phyloP scores from a whole-genome alignment of 1,140 invertebrate species.

The Drosophila sucinea region DNA sequence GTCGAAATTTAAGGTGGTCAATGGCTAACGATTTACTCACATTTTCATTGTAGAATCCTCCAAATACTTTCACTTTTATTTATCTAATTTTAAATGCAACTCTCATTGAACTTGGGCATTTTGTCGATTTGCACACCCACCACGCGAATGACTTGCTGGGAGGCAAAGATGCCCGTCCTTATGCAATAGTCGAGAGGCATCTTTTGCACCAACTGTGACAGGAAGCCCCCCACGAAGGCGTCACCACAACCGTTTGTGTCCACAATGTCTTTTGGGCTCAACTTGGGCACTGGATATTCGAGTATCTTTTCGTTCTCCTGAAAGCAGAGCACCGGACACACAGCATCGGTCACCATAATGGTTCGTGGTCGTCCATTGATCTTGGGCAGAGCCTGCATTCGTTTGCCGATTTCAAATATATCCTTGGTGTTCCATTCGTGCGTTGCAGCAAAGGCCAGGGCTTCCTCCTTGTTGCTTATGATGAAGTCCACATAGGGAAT shows the following conservation, averaged over 20 bases:
- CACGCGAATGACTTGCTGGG: conserved; percentile 43
- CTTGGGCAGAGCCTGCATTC: conserved; percentile 49
- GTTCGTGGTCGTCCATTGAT: conserved; percentile 31
- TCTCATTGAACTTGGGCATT: conserved; percentile 54
- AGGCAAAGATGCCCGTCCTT: conserved; percentile 60
- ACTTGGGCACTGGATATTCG: conserved; percentile 85
- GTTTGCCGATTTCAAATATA: conserved; percentile 53
- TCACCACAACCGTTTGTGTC: conserved; percentile 99
- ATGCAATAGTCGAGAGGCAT: conserved; percentile 84
- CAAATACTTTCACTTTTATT: background rate
- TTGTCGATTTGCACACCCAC: conserved; percentile 54
- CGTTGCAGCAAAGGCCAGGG: conserved; percentile 33
- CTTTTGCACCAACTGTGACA: conserved; percentile 92
- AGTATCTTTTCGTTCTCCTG: conserved; percentile 51
- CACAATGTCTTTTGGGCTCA: conserved; percentile 90
- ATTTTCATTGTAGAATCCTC: no score
- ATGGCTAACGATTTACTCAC: no score
- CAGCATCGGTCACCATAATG: conserved; percentile 45
- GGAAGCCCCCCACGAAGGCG: conserved; percentile 98
- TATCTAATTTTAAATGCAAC: conserved; percentile 42
- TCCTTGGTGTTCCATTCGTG: conserved; percentile 52
- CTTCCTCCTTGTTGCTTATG: conserved; percentile 62
- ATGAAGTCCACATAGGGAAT: conserved; percentile 51
- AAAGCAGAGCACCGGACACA: conserved; percentile 58
- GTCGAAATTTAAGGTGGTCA: background rate